A percentile compares a stretch with the other conserved stretches of the same genome.
Evolutionary conservation across 2,113 vertebrate genomes (phyloP).

Genomic region (Neopipo cinnamomea): DNA sequence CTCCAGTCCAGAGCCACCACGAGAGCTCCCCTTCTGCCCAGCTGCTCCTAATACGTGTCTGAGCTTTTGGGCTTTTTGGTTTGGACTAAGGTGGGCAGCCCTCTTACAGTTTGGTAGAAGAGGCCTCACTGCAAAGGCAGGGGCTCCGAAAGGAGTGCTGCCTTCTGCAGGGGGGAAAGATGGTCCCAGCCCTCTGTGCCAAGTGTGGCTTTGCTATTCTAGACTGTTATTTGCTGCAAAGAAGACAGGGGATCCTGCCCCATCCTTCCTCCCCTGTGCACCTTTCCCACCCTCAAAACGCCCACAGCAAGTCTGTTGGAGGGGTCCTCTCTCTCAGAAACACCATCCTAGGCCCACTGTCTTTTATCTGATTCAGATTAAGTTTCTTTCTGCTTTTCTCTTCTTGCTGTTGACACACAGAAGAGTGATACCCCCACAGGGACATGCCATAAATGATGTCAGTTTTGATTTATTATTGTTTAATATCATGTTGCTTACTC

Average conservation of each 20-base stretch:
- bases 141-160: neutral
- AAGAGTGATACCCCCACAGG: neutral
- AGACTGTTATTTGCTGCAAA: neutral
- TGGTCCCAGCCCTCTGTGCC: neutral
- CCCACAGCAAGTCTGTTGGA: neutral
- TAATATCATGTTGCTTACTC: constrained; percentile 35
- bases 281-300: neutral
- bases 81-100: neutral
- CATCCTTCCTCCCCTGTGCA: neutral
- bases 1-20: rapidly evolving
- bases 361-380: neutral
- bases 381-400: constrained; percentile 1
- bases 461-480: constrained; percentile 55
- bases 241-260: neutral
- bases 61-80: neutral
- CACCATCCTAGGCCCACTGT: neutral
- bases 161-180: rapidly evolving
- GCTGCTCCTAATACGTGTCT: neutral
- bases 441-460: neutral
- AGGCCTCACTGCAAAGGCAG: neutral
- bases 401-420: neutral
- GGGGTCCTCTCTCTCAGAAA: neutral
- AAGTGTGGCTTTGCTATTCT: neutral
- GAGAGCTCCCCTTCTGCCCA: neutral
- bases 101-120: neutral